A percentile compares a stretch with the other conserved stretches of the same genome.
These are phyloP conservation scores for Strigamia maritima DNA, from an alignment of 2,888 invertebrate genomes.

Conservation along the genomic window DNA sequence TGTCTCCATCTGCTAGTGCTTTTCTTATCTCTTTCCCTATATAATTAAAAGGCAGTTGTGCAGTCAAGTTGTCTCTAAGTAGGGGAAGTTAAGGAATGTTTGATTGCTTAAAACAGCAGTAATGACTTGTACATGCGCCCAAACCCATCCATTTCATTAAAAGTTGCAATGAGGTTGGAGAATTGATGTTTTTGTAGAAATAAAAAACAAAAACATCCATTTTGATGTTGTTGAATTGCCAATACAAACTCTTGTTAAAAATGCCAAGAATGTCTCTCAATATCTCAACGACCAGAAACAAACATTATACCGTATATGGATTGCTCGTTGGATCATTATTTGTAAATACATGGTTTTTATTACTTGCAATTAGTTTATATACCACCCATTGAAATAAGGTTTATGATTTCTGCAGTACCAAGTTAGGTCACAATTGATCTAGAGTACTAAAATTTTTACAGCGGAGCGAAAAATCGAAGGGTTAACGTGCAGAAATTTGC, in stretches of 20 bases:
- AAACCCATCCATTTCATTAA: not conserved
- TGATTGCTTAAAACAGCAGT: not conserved
- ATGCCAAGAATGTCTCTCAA: no score
- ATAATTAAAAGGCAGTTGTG: slow-evolving; percentile 4
- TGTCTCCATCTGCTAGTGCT: not conserved
- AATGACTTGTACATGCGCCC: not conserved
- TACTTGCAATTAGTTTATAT: not conserved
- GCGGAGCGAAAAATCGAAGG: not conserved
- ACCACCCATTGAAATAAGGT: not conserved
- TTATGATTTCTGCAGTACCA: not conserved
- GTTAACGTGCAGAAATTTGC: not conserved
- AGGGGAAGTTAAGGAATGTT: slow-evolving; percentile 4
- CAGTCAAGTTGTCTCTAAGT: not conserved
- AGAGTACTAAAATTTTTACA: not conserved
- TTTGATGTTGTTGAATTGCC: not conserved
- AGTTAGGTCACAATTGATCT: not conserved
- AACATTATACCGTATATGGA: no score
- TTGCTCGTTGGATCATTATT: no score
- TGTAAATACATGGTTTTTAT: no score
- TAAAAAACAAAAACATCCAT: not conserved
- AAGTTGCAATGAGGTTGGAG: not conserved
- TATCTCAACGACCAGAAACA: no score
- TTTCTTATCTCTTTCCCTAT: not conserved
- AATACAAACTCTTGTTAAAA: not conserved
- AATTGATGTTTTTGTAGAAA: no score